Conservation (phyloP, 35 echinoderm and acorn worm genomes). For the Ophiothrix spiculata region DNA sequence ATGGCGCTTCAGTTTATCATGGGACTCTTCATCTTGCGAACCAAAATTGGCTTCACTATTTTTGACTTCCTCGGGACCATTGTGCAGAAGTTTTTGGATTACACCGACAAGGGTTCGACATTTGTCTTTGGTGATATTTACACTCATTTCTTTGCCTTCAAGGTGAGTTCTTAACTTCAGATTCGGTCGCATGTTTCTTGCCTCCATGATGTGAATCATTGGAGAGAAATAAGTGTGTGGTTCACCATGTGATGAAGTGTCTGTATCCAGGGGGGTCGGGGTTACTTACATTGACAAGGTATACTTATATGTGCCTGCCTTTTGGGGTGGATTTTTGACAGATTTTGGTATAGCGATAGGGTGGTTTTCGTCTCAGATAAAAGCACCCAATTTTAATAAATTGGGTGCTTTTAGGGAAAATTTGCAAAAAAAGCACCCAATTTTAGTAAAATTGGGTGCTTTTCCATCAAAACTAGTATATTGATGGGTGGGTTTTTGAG, state of each 20-base stretch:
- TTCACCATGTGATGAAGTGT: neutral
- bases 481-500: too few relatives aligned
- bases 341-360: neutral
- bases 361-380: neutral
- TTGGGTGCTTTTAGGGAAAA: too few relatives aligned
- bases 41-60: constrained; percentile 39
- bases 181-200: neutral
- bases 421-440: too few relatives aligned
- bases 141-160: constrained; percentile 81
- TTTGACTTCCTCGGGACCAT: constrained; percentile 65
- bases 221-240: neutral
- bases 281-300: too few relatives aligned
- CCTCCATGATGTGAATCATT: neutral
- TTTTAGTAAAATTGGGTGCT: too few relatives aligned
- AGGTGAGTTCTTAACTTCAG: constrained; percentile 30
- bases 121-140: constrained; percentile 84
- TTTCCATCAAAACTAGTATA: too few relatives aligned
- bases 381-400: too few relatives aligned
- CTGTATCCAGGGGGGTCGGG: too few relatives aligned
- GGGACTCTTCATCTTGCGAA: constrained; percentile 66
- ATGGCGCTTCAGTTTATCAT: constrained; percentile 76
- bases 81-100: constrained; percentile 58
- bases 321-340: too few relatives aligned
- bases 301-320: too few relatives aligned
- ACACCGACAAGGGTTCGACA: constrained; percentile 60